Evolutionary conservation across 2,888 invertebrate species (phyloP).

Genomic region (Prostheceraeus crozeri): DNA sequence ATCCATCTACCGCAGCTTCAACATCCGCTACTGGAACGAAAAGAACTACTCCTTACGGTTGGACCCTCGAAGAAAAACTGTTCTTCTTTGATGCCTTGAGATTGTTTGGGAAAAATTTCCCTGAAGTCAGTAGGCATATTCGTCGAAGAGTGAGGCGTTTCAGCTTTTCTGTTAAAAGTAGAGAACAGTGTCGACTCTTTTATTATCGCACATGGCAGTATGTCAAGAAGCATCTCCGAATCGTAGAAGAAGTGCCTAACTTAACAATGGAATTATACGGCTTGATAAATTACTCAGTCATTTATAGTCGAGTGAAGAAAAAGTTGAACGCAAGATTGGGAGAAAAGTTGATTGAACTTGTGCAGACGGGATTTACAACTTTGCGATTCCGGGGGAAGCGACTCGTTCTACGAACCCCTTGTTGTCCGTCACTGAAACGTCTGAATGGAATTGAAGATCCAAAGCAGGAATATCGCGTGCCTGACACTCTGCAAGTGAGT

Average conservation of each 20-base stretch:
- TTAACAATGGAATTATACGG: conserved; percentile 25
- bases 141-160: conserved; percentile 1
- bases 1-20: not conserved
- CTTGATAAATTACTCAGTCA: conserved; percentile 34
- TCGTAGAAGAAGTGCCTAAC: conserved; percentile 29
- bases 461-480: conserved; percentile 30
- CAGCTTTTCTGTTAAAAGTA: conserved; percentile 22
- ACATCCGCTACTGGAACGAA: not conserved
- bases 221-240: conserved; percentile 20
- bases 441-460: conserved; percentile 27
- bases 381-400: conserved; percentile 36
- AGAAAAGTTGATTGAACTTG: conserved; percentile 38
- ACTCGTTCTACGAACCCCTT: conserved; percentile 35
- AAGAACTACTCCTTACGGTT: not conserved
- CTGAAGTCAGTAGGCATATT: conserved; percentile 34
- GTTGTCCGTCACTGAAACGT: conserved; percentile 37
- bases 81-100: conserved; percentile 20
- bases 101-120: conserved; percentile 35
- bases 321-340: conserved; percentile 33
- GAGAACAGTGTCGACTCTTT: conserved; percentile 34
- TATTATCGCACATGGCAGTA: conserved; percentile 37
- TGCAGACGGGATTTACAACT: conserved; percentile 32
- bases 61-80: conserved; percentile 25
- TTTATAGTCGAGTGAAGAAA: conserved; percentile 31
- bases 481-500: conserved; percentile 32